Evolutionary conservation across 2,113 vertebrate species (phyloP), one percentile per base, ranked within the genome.

Genomic region (Eublepharis macularius): DNA sequence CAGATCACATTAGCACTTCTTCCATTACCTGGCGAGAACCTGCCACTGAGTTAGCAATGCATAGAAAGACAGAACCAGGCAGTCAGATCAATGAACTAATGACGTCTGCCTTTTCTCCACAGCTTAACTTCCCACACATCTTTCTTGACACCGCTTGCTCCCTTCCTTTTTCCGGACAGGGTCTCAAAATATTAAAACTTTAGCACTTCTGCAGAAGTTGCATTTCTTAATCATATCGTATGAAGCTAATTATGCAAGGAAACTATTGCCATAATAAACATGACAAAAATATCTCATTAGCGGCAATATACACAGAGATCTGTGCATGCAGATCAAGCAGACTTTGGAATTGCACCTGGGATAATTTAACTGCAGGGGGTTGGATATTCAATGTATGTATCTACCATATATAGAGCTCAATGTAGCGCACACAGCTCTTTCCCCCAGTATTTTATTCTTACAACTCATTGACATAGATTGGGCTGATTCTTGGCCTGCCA

Each of bases 1-100:
- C 93, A 86, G 93, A 91, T 95, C 76, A 87, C 92, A 95, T 95
- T 95, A 95, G 90, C 88, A 82, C 86, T 93, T 90, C 87, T 82
- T 85, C 43, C 0, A 0, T 84, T 92, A 86, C 89, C 90, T 89
- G 87, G 89, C 80, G 80, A 14, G 70, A 90, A 92, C 81, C 90
- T 94, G 92, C 87, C 88, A 91, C 85, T 86, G 88, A 92, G 84
- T 83, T 88, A 91, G 90, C 89, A 92, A 69, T 89, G 92, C 94
- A 91, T 82, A 77, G 92, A 91, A 60, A 91, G 87, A 87, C 86
- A 93, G 90, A 91, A 17, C 69, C 76, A 88, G 83, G 84, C 89
- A 89, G 81, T 65, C 86, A 60, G 87, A 91, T 94, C 92, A 19
- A 95, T 94, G 92, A 88, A 93, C 90, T 95, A 92, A 95, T 93